These are phyloP conservation scores for Pecten maximus DNA, from an alignment of 2,888 invertebrate species.

Conservation along the genomic window DNA sequence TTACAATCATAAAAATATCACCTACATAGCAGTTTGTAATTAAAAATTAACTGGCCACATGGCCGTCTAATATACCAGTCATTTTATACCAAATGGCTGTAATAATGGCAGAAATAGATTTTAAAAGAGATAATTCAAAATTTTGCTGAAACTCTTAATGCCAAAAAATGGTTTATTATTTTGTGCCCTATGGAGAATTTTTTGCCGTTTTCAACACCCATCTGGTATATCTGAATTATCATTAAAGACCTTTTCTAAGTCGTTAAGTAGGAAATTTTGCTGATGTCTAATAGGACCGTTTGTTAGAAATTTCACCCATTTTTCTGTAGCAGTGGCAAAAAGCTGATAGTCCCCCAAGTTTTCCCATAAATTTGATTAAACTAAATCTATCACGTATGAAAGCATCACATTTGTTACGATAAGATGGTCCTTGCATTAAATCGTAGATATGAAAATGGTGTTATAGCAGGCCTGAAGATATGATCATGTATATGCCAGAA, in stretches of 20 bases:
- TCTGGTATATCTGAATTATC: neutral
- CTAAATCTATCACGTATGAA: slow-evolving; percentile 20
- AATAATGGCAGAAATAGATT: neutral
- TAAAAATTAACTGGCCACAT: neutral
- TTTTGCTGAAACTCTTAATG: neutral
- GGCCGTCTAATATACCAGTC: neutral
- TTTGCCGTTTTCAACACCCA: neutral
- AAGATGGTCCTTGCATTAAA: slow-evolving; percentile 30
- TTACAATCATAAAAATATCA: no score
- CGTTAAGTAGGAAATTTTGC: neutral
- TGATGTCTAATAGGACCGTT: neutral
- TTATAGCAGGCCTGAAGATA: neutral
- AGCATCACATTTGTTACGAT: slow-evolving; percentile 17
- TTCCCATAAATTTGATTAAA: slow-evolving; percentile 25
- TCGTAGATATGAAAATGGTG: neutral
- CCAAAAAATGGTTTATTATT: neutral
- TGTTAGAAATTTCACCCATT: neutral
- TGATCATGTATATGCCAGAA: neutral
- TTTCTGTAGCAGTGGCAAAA: neutral
- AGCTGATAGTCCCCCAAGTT: neutral
- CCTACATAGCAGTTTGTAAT: neutral
- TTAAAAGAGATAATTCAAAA: neutral
- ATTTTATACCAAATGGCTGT: neutral
- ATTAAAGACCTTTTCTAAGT: neutral
- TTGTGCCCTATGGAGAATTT: neutral